Conservation (phyloP, 2,113 vertebrate genomes). For the Casuarius casuarius region DNA sequence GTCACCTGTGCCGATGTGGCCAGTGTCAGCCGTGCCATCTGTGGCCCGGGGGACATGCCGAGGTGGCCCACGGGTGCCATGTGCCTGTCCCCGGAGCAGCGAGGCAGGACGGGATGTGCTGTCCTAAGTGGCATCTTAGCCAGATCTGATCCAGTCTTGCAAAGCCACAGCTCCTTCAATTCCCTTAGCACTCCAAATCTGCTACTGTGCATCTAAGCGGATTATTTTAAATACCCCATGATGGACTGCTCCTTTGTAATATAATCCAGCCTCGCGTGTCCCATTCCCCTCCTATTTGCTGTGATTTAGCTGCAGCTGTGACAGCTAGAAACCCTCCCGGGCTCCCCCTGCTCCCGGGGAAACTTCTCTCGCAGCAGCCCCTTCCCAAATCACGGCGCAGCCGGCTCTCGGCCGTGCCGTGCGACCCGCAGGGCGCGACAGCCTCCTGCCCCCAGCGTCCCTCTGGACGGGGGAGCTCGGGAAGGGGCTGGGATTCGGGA, state of each 20-base stretch:
- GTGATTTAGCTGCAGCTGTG: conserved; percentile 64
- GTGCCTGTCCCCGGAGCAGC: background rate
- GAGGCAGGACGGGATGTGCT: conserved; percentile 17
- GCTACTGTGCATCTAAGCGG: conserved; percentile 73
- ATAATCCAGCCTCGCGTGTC: conserved; percentile 67
- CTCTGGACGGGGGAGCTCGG: fast-evolving
- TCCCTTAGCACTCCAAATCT: conserved; percentile 72
- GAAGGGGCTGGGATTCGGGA: background rate
- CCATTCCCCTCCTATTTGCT: conserved; percentile 69
- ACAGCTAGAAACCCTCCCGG: conserved; percentile 30
- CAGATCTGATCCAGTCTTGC: conserved; percentile 69
- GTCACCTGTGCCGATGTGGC: background rate
- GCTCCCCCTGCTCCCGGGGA: conserved; percentile 6
- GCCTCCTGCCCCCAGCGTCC: background rate
- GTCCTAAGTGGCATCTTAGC: conserved; percentile 63
- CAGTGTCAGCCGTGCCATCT: background rate
- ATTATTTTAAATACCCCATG: conserved; percentile 74
- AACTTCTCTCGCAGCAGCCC: background rate
- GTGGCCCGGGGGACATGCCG: fast-evolving
- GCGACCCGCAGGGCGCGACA: background rate
- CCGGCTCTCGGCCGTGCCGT: background rate
- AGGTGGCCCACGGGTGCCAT: background rate
- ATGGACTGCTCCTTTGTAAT: conserved; percentile 74
- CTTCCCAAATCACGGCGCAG: background rate
- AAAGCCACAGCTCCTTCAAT: conserved; percentile 68